Conservation (phyloP, 1,140 invertebrate genomes). For the Trigoniulus corallinus region DNA sequence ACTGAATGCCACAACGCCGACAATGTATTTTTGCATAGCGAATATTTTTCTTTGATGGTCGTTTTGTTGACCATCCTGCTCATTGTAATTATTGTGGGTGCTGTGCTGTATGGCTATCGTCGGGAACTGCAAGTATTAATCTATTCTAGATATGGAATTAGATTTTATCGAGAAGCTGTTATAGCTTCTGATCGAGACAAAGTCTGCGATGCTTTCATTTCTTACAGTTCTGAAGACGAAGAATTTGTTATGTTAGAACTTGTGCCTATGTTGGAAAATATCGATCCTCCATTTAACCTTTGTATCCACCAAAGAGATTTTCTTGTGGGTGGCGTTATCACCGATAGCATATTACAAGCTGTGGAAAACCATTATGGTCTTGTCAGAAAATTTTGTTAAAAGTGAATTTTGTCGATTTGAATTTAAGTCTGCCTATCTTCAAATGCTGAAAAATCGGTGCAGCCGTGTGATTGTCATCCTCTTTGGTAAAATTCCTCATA, state of each 20-base stretch:
- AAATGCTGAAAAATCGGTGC: constrained; percentile 28
- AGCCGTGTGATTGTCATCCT: constrained; percentile 55
- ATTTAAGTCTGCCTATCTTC: constrained; percentile 75
- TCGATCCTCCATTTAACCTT: not conserved
- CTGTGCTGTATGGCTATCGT: not conserved
- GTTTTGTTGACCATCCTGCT: not conserved
- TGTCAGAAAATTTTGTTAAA: constrained; percentile 85
- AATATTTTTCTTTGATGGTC: no score
- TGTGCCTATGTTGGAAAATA: not conserved
- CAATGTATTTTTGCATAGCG: no score
- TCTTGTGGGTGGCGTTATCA: constrained; percentile 12
- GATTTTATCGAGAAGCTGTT: not conserved
- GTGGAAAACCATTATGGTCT: constrained; percentile 78
- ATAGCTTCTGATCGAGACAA: not conserved
- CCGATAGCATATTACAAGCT: constrained; percentile 54
- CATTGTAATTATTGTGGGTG: not conserved
- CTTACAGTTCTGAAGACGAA: not conserved
- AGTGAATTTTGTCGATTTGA: constrained; percentile 89
- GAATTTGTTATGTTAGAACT: not conserved
- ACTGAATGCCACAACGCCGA: not conserved
- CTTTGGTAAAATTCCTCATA: constrained; percentile 58
- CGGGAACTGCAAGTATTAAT: not conserved
- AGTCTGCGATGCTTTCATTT: not conserved
- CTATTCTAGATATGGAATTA: not conserved
- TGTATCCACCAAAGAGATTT: constrained; percentile 14